Evolutionary conservation across 2,888 invertebrate genomes (phyloP), one percentile per base, ranked within the genome.

Genomic region (Ophioninae sp.): DNA sequence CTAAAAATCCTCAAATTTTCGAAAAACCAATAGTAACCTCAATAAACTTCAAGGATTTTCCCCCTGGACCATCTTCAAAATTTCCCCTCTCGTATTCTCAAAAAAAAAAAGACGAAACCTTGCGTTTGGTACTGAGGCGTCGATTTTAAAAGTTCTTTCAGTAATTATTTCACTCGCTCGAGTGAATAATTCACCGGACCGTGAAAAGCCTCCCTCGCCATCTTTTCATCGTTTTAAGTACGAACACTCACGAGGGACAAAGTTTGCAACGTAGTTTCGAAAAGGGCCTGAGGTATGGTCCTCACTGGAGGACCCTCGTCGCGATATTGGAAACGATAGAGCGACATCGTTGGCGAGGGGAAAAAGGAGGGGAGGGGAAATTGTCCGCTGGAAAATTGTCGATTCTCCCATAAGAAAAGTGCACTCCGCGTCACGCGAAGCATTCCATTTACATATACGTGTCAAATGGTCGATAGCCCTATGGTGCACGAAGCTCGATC

Each of bases 131-230:
- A 22, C 51, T 7, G 56, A 51, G 63, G n/a, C 61, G 68, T 73
- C 80, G 69, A 82, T 85, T 75, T 72, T 79, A 79, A 72, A 68
- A 63, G 72, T 67, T 84, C 79, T 77, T 74, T 79, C 79, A 69
- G 82, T 82, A 82, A 82, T 85, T 79, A 82, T 82, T 82, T 85
- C 75, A 56, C 82, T 65, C 73, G 77, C 44, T 37, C 71, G 83
- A 63, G 56, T 75, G 75, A 71, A 74, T 79, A 72, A 74, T 79
- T 75, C 79, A 63, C 74, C 75, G 84, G 79, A 67, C 84, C 79
- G 84, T 75, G 61, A 81, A 83, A 83, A 74, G 37, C 44, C 23
- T 39, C 83, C 58, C 73, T 80, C 63, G 81, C 79, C 67, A 67
- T 13, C 75, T 76, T 79, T 63, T 65, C 63, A 77, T 44, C 56